Evolutionary conservation across 2,113 vertebrate genomes (phyloP).

Genomic region (Manacus vitellinus): DNA sequence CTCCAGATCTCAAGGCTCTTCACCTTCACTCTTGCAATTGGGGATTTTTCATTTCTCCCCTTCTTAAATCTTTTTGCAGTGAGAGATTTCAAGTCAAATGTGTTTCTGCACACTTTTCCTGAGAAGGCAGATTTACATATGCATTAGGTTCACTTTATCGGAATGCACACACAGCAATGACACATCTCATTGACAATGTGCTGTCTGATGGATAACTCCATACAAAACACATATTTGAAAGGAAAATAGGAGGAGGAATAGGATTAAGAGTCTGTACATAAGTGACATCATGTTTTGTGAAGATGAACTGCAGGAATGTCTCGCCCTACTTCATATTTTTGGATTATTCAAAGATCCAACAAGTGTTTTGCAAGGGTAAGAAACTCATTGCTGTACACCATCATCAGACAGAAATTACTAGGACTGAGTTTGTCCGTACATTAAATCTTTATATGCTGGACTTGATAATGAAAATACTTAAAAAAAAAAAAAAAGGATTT

Average conservation of each 20-base stretch:
- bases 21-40: not conserved
- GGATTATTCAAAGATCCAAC: slow-evolving; percentile 18
- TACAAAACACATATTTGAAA: slow-evolving; percentile 67
- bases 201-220: slow-evolving; percentile 67
- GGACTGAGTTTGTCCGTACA: not conserved
- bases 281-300: slow-evolving; percentile 19
- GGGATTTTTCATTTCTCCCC: slow-evolving; percentile 43
- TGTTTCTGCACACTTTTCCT: slow-evolving; percentile 66
- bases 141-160: slow-evolving; percentile 74
- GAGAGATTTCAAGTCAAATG: slow-evolving; percentile 63
- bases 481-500: not conserved
- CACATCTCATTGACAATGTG: slow-evolving; percentile 71
- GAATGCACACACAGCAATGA: slow-evolving; percentile 65
- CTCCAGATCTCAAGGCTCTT: not conserved
- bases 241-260: slow-evolving; percentile 70
- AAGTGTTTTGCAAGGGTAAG: slow-evolving; percentile 17
- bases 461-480: not conserved
- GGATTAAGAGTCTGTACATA: slow-evolving; percentile 43
- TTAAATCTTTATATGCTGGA: not conserved
- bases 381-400: not conserved
- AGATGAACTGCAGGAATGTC: not conserved
- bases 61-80: slow-evolving; percentile 56
- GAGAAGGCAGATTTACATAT: slow-evolving; percentile 75
- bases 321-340: slow-evolving; percentile 37
- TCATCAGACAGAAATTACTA: not conserved